phyloP scores from a whole-genome alignment of 2,888 invertebrate genomes.

The Aleiodes alternator region DNA sequence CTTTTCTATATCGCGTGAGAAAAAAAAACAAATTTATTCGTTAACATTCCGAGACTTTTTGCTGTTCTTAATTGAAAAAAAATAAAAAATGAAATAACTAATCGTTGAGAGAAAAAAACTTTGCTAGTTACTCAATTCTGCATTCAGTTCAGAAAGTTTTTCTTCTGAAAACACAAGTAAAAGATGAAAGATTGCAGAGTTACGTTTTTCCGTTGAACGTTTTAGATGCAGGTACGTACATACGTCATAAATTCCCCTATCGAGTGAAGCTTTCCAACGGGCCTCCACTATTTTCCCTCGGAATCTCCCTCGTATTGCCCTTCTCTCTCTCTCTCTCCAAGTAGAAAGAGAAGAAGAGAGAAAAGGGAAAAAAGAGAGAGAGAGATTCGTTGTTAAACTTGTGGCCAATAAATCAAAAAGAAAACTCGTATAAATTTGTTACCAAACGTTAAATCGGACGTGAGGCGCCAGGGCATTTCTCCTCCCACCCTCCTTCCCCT shows the following conservation, averaged over 20 bases:
- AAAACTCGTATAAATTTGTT: conserved; percentile 72
- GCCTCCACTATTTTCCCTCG: conserved; percentile 34
- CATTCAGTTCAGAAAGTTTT: conserved; percentile 33
- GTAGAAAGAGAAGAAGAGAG: neutral
- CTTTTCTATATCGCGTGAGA: too few species aligned
- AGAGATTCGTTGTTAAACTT: conserved; percentile 67
- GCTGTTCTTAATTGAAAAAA: conserved; percentile 26
- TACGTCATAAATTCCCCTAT: conserved; percentile 70
- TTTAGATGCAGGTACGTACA: conserved; percentile 63
- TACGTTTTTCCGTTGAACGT: conserved; percentile 43
- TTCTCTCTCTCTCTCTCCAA: neutral
- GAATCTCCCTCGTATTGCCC: conserved; percentile 23
- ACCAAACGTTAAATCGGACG: conserved; percentile 66
- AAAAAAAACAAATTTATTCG: neutral
- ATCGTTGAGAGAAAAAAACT: neutral
- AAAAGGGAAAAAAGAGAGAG: neutral
- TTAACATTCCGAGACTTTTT: neutral
- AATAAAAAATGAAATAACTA: neutral
- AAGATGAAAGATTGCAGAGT: conserved; percentile 41
- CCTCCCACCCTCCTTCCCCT: conserved; percentile 40
- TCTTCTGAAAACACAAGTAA: conserved; percentile 33
- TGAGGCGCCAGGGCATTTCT: conserved; percentile 55
- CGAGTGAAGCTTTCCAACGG: conserved; percentile 54
- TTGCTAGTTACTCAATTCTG: conserved; percentile 16
- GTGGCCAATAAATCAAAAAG: conserved; percentile 68